Evolutionary conservation across 2,888 invertebrate genomes (phyloP), one percentile per base, ranked within the genome.

Genomic region (Rhodophaea formosa): DNA sequence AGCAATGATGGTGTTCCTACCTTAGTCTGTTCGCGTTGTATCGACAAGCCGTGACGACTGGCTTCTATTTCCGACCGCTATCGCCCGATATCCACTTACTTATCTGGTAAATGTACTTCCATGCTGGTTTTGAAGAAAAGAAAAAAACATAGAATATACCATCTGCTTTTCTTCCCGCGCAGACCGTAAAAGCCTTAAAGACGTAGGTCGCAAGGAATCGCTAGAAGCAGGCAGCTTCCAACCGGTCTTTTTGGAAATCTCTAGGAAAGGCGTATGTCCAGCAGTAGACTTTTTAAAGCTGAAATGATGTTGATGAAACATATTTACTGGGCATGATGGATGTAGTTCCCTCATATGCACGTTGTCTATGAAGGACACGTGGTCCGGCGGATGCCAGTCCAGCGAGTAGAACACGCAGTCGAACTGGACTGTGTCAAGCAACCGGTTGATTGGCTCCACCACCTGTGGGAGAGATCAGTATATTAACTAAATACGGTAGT

Each of bases 381-480:
- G 98, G 88, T 98, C 96, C 44, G 95, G 94, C 0, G 99, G 99
- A 91, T 99, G 99, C 98, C 99, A 99, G 91, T 99, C 99, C 71
- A 97, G 92, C 0, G 98, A 97, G 90, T 98, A 99, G 85, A 97
- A 97, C 47, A 97, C 95, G 30, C 95, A 94, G 88, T 98, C 96
- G 83, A 98, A 98, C 57, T 94, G 93, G 8, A 97, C 95, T 0
- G 94, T 93, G 56, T 96, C 96, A 79, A 97, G 87, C 43, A 98
- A 90, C 44, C 94, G 93, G 91, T 99, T 98, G 72, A 98, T 98
- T 0, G 98, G 96, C 65, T 97, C 97, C 65, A 98, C 94, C 53
- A 98, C 97, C 93, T 94, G 86, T 2, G 57, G 62, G n/a, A 32
- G 5, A 52, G 23, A 39, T 16, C 12, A 12, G 5, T 1, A 32